phyloP scores from a whole-genome alignment of 1,140 invertebrate species.

The Pentalonia nigronervosa region DNA sequence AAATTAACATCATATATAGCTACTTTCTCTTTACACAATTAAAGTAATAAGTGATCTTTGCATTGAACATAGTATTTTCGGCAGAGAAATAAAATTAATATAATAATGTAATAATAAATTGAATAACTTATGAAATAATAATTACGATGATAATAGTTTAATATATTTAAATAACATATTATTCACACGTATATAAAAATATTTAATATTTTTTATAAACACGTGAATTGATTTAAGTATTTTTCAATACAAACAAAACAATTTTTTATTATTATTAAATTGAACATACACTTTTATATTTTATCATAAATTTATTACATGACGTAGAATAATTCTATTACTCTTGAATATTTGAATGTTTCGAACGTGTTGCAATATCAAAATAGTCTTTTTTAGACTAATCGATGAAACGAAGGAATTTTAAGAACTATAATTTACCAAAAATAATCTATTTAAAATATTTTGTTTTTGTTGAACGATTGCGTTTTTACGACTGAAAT shows the following conservation, averaged over 20 bases:
- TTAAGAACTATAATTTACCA: not conserved
- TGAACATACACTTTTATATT: too few relatives aligned
- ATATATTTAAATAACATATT: too few relatives aligned
- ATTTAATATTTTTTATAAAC: too few relatives aligned
- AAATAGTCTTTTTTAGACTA: too few relatives aligned
- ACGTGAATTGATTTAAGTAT: too few relatives aligned
- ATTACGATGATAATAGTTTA: not conserved
- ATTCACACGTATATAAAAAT: too few relatives aligned
- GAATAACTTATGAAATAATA: not conserved
- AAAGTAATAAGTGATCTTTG: not conserved
- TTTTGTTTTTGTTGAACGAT: not conserved
- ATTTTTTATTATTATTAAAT: too few relatives aligned
- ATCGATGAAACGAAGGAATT: not conserved
- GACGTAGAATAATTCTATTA: too few relatives aligned
- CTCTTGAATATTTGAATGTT: too few relatives aligned
- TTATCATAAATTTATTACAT: too few relatives aligned
- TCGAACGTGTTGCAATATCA: too few relatives aligned
- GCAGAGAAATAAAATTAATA: not conserved
- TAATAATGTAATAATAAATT: not conserved
- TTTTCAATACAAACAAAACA: too few relatives aligned
- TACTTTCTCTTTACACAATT: not conserved
- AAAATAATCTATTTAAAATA: not conserved
- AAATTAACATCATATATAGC: not conserved
- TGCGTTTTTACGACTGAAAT: not conserved
- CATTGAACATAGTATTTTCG: not conserved